A percentile compares a stretch with the other conserved stretches of the same genome.
phyloP scores from a whole-genome alignment of 1,140 invertebrate species.

The Aphaenogaster floridana region DNA sequence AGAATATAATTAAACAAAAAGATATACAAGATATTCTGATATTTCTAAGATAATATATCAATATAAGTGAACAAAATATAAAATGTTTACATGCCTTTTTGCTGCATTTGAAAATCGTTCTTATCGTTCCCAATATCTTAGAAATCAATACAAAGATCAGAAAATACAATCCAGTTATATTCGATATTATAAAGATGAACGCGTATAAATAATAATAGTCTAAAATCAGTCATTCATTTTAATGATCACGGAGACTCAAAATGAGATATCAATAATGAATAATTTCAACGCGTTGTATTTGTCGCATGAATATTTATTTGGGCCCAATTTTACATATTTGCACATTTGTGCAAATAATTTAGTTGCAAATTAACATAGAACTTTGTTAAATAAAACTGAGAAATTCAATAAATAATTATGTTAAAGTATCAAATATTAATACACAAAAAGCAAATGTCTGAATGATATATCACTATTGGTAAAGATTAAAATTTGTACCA shows the following conservation, averaged over 20 bases:
- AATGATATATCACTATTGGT: conserved; percentile 3
- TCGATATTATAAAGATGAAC: conserved; percentile 9
- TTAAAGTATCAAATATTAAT: conserved; percentile 5
- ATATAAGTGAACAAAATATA: not conserved
- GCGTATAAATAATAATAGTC: not conserved
- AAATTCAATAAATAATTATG: not conserved
- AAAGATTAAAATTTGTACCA: conserved; percentile 35
- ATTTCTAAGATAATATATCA: not conserved
- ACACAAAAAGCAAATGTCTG: conserved; percentile 10
- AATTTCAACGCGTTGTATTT: not conserved
- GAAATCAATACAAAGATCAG: conserved; percentile 38
- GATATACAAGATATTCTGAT: conserved; percentile 8
- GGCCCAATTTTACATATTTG: conserved; percentile 40
- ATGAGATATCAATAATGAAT: conserved; percentile 14
- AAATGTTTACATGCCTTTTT: not conserved
- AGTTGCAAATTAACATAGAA: not conserved
- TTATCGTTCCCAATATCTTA: not conserved
- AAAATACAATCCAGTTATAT: conserved; percentile 49
- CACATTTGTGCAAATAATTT: not conserved
- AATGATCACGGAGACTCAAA: conserved; percentile 2
- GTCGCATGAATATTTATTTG: conserved; percentile 38
- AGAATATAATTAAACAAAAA: not conserved
- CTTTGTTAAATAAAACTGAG: not conserved
- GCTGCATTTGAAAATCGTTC: not conserved
- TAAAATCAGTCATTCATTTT: conserved; percentile 42